Percentiles rank a stretch among this genome's conserved stretches.
phyloP scores from a whole-genome alignment of 1,140 invertebrate species.

The Dreissena polymorpha region DNA sequence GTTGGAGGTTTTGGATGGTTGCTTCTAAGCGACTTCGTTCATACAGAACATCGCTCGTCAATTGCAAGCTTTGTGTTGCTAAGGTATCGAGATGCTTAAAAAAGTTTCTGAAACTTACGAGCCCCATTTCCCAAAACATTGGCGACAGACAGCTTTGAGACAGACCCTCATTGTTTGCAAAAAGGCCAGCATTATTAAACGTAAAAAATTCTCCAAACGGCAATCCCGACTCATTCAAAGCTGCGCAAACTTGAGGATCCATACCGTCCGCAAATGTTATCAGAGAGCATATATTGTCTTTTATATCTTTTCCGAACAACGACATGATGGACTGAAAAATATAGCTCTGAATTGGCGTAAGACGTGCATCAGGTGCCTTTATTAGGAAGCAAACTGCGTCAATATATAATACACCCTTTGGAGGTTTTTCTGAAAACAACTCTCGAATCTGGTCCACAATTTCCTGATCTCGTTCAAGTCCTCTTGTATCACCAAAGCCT shows the following conservation, averaged over 20 bases:
- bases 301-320: conserved; percentile 51
- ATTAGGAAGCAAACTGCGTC: conserved; percentile 1
- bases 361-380: conserved; percentile 15
- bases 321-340: conserved; percentile 60
- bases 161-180: conserved; percentile 1
- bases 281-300: background rate
- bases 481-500: conserved; percentile 20
- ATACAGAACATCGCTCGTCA: conserved; percentile 33
- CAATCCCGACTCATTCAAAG: conserved; percentile 39
- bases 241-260: conserved; percentile 37
- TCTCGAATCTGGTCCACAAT: background rate
- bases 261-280: conserved; percentile 59
- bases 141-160: background rate
- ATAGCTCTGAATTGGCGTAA: conserved; percentile 42
- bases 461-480: conserved; percentile 2
- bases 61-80: conserved; percentile 28
- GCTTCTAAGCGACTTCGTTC: conserved; percentile 11
- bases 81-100: background rate
- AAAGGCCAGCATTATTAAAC: background rate
- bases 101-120: conserved; percentile 20
- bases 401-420: background rate
- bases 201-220: conserved; percentile 31
- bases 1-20: conserved; percentile 7
- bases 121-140: conserved; percentile 37
- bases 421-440: background rate